A percentile compares a stretch with the other conserved stretches of the same genome.
phyloP scores from a whole-genome alignment of 1,140 invertebrate species.

The Myzus persicae region DNA sequence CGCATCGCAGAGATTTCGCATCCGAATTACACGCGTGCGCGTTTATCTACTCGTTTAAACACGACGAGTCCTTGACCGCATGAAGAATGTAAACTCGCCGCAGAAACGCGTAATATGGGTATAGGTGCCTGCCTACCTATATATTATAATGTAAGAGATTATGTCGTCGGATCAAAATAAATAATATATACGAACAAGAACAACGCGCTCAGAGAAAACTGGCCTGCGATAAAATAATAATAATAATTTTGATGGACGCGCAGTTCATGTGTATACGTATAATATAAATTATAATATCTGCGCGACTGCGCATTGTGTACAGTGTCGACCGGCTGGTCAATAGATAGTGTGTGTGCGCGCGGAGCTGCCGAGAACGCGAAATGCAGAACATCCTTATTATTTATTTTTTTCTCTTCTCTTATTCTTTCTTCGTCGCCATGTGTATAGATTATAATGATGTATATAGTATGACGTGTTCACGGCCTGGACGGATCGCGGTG shows the following conservation, averaged over 20 bases:
- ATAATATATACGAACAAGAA: background rate
- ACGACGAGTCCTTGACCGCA: slow-evolving; percentile 38
- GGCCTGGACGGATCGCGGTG: too few species aligned
- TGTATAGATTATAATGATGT: background rate
- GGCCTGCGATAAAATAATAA: background rate
- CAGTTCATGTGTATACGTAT: background rate
- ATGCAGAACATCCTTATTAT: background rate
- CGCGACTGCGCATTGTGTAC: background rate
- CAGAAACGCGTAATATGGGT: background rate
- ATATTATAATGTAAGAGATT: background rate
- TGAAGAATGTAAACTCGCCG: background rate
- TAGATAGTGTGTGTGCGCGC: background rate
- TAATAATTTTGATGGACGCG: background rate
- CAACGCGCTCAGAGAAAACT: background rate
- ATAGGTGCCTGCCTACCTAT: background rate
- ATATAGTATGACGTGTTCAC: background rate
- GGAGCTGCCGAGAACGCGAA: background rate
- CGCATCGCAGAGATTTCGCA: background rate
- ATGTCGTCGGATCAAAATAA: background rate
- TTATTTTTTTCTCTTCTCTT: background rate
- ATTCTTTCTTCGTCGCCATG: background rate
- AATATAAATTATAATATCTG: background rate
- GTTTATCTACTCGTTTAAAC: background rate
- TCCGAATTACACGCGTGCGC: slow-evolving; percentile 8
- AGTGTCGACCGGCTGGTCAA: background rate